Conservation (phyloP, 2,888 invertebrate species). For the Marasmarcha lunaedactyla region DNA sequence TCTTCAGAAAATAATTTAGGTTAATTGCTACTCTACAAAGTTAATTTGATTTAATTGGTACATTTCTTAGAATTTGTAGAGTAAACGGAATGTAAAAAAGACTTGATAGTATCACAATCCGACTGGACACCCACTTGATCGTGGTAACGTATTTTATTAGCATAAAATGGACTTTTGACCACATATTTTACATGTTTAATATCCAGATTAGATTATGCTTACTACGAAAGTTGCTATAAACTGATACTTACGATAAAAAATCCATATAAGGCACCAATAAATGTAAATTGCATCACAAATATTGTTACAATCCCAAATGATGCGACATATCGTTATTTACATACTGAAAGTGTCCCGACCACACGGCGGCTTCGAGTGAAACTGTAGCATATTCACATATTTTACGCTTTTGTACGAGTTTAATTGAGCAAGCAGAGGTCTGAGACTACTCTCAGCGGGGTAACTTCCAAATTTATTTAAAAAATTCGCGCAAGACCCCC, state of each 20-base stretch:
- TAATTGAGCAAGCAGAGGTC: conserved; percentile 63
- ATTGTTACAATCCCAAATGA: conserved; percentile 58
- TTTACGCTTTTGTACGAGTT: conserved; percentile 60
- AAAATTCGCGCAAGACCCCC: conserved; percentile 52
- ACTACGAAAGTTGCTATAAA: not conserved
- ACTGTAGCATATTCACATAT: conserved; percentile 64
- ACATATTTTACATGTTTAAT: conserved; percentile 15
- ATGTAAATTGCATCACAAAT: conserved; percentile 48
- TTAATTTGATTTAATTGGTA: not conserved
- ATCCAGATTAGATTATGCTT: not conserved
- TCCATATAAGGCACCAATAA: conserved; percentile 18
- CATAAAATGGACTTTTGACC: not conserved
- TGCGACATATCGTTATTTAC: conserved; percentile 55
- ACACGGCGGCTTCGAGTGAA: conserved; percentile 32
- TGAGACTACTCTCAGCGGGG: conserved; percentile 52
- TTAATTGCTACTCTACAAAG: not conserved
- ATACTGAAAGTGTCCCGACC: conserved; percentile 34
- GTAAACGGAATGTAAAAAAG: no score
- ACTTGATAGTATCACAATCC: no score
- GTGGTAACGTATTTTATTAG: no score
- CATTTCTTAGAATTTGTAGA: not conserved
- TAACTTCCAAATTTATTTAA: conserved; percentile 60
- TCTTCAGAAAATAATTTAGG: no score
- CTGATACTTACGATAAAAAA: conserved; percentile 8
- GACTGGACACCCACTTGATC: no score